Conservation (phyloP, 2,888 invertebrate genomes). For the Coremacera marginata region DNA sequence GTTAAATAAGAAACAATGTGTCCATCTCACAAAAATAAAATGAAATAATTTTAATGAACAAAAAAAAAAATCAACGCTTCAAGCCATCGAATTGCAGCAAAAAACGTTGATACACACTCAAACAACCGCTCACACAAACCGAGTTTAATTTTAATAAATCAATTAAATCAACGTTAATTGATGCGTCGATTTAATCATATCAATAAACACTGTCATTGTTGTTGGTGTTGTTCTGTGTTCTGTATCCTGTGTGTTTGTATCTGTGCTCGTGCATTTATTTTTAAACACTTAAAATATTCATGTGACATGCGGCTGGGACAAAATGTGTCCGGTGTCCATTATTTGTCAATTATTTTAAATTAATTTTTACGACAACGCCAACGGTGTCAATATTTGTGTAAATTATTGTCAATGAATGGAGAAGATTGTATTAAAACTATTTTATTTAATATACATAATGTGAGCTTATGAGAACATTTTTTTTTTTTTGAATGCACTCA, state of each 20-base stretch:
- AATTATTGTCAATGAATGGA: constrained; percentile 42
- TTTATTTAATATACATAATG: neutral
- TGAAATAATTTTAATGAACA: too few species aligned
- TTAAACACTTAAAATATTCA: constrained; percentile 20
- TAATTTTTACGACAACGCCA: constrained; percentile 35
- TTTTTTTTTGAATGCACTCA: too few species aligned
- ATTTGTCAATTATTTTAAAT: constrained; percentile 42
- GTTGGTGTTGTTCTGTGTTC: neutral
- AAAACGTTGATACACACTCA: too few species aligned
- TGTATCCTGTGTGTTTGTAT: neutral
- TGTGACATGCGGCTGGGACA: constrained; percentile 19
- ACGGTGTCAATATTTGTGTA: constrained; percentile 45
- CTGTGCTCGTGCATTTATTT: neutral
- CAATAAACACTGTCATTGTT: constrained; percentile 7
- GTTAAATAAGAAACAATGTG: too few species aligned
- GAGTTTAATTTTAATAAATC: constrained; percentile 30
- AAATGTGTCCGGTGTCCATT: constrained; percentile 33
- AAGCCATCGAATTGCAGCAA: too few species aligned
- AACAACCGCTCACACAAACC: neutral
- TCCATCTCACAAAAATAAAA: too few species aligned
- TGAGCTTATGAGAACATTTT: too few species aligned
- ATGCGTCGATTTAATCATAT: constrained; percentile 19
- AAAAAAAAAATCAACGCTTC: too few species aligned
- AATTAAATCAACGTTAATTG: constrained; percentile 25
- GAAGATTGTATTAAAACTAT: neutral